phyloP scores from a whole-genome alignment of 1,140 invertebrate genomes.

The Brachionus asplanchnoidis region DNA sequence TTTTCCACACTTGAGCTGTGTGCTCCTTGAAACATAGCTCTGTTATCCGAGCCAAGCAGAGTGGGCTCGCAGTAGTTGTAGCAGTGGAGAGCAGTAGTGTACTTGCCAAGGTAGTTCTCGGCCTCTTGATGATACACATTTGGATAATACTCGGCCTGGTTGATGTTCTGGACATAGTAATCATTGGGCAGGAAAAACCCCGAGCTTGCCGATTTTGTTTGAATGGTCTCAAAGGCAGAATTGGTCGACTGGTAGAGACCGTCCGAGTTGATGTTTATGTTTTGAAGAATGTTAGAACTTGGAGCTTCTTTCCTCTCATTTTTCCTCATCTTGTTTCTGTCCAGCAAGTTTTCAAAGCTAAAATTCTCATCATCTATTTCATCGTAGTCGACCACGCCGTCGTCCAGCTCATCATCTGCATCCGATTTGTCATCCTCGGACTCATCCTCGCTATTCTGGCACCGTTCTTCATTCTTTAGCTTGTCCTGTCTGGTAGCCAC shows the following conservation, averaged over 20 bases:
- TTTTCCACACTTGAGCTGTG: neutral
- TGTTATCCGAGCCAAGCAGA: neutral
- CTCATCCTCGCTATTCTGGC: neutral
- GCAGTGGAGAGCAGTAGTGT: neutral
- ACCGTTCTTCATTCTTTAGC: neutral
- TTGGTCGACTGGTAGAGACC: neutral
- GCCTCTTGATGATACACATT: neutral
- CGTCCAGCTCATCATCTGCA: neutral
- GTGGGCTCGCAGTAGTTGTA: neutral
- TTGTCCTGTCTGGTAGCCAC: neutral
- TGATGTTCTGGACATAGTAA: neutral
- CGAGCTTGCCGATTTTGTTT: neutral
- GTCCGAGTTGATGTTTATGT: slow-evolving; percentile 20
- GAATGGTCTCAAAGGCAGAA: neutral
- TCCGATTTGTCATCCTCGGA: neutral
- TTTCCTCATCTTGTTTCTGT: slow-evolving; percentile 6
- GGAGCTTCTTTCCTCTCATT: neutral
- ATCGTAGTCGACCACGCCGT: neutral
- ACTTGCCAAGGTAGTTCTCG: neutral
- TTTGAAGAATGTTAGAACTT: neutral
- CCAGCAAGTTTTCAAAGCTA: neutral
- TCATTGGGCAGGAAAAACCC: neutral
- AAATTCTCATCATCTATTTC: slow-evolving; percentile 19
- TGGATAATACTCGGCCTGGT: neutral
- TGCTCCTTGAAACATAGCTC: neutral